A percentile compares a stretch with the other conserved stretches of the same genome.
These are phyloP conservation scores for Aramus guarauna DNA, from an alignment of 2,113 vertebrate species.

Conservation along the genomic window DNA sequence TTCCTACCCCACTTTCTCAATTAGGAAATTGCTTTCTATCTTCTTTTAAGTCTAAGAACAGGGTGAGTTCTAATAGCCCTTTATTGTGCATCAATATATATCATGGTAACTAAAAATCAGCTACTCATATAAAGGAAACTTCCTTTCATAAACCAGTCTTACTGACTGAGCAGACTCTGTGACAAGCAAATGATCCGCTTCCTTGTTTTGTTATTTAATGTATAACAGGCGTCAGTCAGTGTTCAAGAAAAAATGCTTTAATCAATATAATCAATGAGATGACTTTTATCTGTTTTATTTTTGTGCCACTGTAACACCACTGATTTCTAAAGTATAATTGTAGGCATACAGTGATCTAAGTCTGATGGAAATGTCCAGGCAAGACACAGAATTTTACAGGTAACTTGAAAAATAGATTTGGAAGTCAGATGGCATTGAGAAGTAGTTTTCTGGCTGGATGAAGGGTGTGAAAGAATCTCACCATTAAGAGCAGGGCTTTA, in stretches of 20 bases:
- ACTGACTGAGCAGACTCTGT: not conserved
- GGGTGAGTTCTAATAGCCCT: not conserved
- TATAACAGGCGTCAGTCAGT: not conserved
- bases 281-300: not conserved
- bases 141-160: not conserved
- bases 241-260: not conserved
- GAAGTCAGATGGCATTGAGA: not conserved
- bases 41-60: not conserved
- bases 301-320: not conserved
- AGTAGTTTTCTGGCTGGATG: not conserved
- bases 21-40: not conserved
- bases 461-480: not conserved
- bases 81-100: not conserved
- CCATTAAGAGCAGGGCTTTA: not conserved
- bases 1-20: not conserved
- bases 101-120: not conserved
- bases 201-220: not conserved
- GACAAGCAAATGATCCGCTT: not conserved
- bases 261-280: not conserved
- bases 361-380: not conserved
- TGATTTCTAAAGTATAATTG: not conserved
- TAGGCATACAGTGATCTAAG: not conserved
- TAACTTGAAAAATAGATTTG: not conserved
- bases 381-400: not conserved
- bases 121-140: not conserved